These are phyloP conservation scores for Rhynchophorus ferrugineus DNA, from an alignment of 1,140 invertebrate species.

Conservation along the genomic window DNA sequence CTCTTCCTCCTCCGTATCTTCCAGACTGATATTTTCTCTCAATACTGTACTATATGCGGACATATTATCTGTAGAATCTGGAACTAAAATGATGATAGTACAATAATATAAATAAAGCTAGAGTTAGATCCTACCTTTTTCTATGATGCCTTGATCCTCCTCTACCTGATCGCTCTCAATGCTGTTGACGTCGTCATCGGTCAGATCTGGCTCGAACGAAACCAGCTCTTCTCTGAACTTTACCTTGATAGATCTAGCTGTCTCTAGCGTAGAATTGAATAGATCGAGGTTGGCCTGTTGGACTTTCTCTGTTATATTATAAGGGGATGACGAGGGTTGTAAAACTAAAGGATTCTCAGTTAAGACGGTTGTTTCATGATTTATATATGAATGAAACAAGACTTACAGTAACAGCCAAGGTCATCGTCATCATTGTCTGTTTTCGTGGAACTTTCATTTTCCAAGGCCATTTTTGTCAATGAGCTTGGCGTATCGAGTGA, in stretches of 20 bases:
- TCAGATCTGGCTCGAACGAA: slow-evolving; percentile 38
- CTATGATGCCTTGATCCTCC: slow-evolving; percentile 8
- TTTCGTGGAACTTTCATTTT: slow-evolving; percentile 6
- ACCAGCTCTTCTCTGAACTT: slow-evolving; percentile 37
- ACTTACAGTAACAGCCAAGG: slow-evolving; percentile 31
- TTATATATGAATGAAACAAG: slow-evolving; percentile 8
- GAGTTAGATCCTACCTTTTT: no score
- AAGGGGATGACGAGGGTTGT: slow-evolving; percentile 36
- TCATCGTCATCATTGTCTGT: slow-evolving; percentile 27
- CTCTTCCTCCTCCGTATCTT: slow-evolving; percentile 23
- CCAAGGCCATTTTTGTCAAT: slow-evolving; percentile 11
- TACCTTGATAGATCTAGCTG: slow-evolving; percentile 28
- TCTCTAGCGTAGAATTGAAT: slow-evolving; percentile 23
- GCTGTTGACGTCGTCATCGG: slow-evolving; percentile 38
- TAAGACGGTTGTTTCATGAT: slow-evolving; percentile 3
- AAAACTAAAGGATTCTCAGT: slow-evolving; percentile 30
- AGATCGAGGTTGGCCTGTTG: slow-evolving; percentile 36
- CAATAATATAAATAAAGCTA: no score
- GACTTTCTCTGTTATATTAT: slow-evolving; percentile 38
- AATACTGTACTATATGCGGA: slow-evolving; percentile 9
- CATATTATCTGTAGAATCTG: slow-evolving; percentile 1
- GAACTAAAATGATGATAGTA: no score
- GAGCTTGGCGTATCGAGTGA: no score
- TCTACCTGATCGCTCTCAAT: slow-evolving; percentile 36
- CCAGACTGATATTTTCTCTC: slow-evolving; percentile 5